Evolutionary conservation across 2,888 invertebrate species (phyloP).

Genomic region (Lysandra bellargus): DNA sequence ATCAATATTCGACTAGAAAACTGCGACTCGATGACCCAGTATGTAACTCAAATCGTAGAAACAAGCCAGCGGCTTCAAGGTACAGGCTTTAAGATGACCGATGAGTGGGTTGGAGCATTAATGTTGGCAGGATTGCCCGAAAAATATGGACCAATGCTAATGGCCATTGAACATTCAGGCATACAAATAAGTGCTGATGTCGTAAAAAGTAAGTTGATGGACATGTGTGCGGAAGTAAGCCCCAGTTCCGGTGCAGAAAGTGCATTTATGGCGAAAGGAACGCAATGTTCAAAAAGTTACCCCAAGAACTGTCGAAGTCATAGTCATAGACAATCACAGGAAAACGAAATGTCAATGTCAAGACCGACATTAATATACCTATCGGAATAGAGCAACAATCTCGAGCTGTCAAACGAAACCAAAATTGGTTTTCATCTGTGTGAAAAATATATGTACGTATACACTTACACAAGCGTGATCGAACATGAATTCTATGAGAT

Average conservation of each 20-base stretch:
- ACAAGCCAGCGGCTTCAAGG: not conserved
- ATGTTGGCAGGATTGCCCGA: slow-evolving; percentile 18
- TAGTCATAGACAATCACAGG: not conserved
- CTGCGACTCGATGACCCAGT: slow-evolving; percentile 8
- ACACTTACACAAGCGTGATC: too few relatives aligned
- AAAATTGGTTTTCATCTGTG: too few relatives aligned
- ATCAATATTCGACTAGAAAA: slow-evolving; percentile 23
- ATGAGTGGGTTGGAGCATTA: slow-evolving; percentile 23
- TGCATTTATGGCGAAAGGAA: too few relatives aligned
- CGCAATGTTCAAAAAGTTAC: too few relatives aligned
- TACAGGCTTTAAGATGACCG: slow-evolving; percentile 11
- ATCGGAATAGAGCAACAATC: too few relatives aligned
- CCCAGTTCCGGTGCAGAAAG: too few relatives aligned
- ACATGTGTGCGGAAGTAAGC: slow-evolving; percentile 17
- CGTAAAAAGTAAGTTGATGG: slow-evolving; percentile 18
- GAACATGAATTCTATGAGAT: too few relatives aligned
- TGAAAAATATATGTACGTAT: too few relatives aligned
- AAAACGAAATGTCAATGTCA: not conserved
- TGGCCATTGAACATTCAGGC: slow-evolving; percentile 21
- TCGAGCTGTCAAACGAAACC: too few relatives aligned
- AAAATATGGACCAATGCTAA: not conserved
- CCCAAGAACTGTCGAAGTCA: too few relatives aligned
- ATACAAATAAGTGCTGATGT: slow-evolving; percentile 1
- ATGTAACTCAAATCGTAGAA: slow-evolving; percentile 24
- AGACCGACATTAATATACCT: too few relatives aligned